Percentiles rank a stretch among this genome's conserved stretches.
These are phyloP conservation scores for Trissonchulus latispiculum DNA, from an alignment of 2,888 invertebrate species.

Conservation along the genomic window DNA sequence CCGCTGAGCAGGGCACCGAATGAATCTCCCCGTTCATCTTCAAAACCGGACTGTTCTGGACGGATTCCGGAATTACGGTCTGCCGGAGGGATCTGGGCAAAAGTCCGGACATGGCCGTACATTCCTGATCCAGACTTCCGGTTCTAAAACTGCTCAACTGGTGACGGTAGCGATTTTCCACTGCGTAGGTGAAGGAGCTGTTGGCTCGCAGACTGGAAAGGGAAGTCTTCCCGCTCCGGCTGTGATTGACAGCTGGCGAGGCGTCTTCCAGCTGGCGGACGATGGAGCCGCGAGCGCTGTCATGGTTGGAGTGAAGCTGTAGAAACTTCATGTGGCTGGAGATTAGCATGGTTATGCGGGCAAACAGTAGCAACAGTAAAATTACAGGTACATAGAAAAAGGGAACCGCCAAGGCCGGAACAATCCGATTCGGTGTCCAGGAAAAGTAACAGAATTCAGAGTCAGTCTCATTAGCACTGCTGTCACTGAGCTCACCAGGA, in stretches of 20 bases:
- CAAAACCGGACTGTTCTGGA: not conserved
- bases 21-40: not conserved
- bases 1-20: not conserved
- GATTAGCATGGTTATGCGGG: slow-evolving; percentile 34
- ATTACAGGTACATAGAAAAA: slow-evolving; percentile 35
- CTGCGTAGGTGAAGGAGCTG: not conserved
- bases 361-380: slow-evolving; percentile 30
- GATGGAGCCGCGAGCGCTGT: not conserved
- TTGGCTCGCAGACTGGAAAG: not conserved
- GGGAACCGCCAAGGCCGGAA: slow-evolving; percentile 27
- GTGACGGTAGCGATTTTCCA: not conserved
- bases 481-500: not conserved
- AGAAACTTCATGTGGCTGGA: slow-evolving; percentile 30
- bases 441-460: slow-evolving; percentile 22
- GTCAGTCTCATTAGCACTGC: not conserved
- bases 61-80: not conserved
- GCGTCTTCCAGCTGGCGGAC: not conserved
- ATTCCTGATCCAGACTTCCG: not conserved
- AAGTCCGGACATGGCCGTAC: too few species aligned
- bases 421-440: slow-evolving; percentile 25
- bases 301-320: slow-evolving; percentile 25
- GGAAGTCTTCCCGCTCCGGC: not conserved
- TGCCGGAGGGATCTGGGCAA: not conserved
- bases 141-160: not conserved
- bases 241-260: not conserved